A percentile compares a stretch with the other conserved stretches of the same genome.
phyloP scores from a whole-genome alignment of 2,888 invertebrate genomes.

The Allygus modestus region DNA sequence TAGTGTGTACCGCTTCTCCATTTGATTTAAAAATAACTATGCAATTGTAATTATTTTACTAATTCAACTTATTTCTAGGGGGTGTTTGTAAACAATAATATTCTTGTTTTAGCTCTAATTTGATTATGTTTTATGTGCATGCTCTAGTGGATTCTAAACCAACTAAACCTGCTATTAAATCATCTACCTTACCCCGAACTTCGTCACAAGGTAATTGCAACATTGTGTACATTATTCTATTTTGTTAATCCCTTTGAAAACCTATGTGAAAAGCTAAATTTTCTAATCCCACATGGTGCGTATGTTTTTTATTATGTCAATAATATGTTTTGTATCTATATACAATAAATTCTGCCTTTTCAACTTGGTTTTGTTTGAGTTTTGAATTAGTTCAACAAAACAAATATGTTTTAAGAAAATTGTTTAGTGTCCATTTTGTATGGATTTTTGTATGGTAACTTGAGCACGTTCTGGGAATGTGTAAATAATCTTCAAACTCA shows the following conservation, averaged over 20 bases:
- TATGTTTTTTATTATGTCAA: too few species aligned
- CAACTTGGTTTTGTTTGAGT: too few species aligned
- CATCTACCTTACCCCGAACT: conserved; percentile 95
- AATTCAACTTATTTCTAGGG: not conserved
- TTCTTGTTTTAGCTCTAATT: conserved; percentile 28
- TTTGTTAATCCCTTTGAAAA: not conserved
- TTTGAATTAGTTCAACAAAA: too few species aligned
- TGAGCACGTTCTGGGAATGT: too few species aligned
- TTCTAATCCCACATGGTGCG: too few species aligned
- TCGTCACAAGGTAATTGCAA: conserved; percentile 91
- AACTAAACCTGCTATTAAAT: conserved; percentile 97
- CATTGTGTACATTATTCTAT: conserved; percentile 23
- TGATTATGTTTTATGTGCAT: conserved; percentile 63
- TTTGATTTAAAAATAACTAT: not conserved
- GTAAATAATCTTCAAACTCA: too few species aligned
- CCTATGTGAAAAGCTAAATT: too few species aligned
- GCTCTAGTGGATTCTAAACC: conserved; percentile 92
- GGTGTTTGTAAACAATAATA: conserved; percentile 2
- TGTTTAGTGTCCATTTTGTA: too few species aligned
- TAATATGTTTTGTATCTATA: too few species aligned
- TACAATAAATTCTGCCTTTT: too few species aligned
- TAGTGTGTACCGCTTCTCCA: not conserved
- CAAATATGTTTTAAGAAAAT: too few species aligned
- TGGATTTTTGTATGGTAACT: too few species aligned
- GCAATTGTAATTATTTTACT: not conserved